A percentile compares a stretch with the other conserved stretches of the same genome.
phyloP scores from a whole-genome alignment of 1,140 invertebrate species.

The Drosophila sulfurigaster region DNA sequence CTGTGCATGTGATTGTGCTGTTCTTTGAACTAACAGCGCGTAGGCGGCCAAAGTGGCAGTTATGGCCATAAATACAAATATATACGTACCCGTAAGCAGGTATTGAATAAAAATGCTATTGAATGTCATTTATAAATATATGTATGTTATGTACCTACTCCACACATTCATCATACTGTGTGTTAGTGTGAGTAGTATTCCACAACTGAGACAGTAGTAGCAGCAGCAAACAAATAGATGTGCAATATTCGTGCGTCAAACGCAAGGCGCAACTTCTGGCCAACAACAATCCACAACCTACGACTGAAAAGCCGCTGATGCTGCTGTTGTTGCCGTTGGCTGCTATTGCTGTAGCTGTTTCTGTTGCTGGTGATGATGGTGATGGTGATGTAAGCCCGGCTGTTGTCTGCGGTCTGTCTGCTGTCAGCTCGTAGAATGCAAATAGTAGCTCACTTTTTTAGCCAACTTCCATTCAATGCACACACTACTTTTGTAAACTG shows the following conservation, averaged over 20 bases:
- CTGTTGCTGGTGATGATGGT: conserved; percentile 25
- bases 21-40: conserved; percentile 52
- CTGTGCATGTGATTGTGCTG: conserved; percentile 36
- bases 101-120: conserved; percentile 64
- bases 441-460: conserved; percentile 17
- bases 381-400: conserved; percentile 49
- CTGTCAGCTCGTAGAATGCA: conserved; percentile 26
- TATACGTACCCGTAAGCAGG: conserved; percentile 73
- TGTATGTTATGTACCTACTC: background rate
- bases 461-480: background rate
- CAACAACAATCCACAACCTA: conserved; percentile 35
- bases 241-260: conserved; percentile 52
- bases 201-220: conserved; percentile 46
- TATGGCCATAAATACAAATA: conserved; percentile 83
- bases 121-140: conserved; percentile 62
- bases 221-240: conserved; percentile 67
- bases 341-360: background rate
- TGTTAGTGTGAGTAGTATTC: conserved; percentile 6
- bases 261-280: conserved; percentile 31
- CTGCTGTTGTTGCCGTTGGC: conserved; percentile 1
- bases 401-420: conserved; percentile 31
- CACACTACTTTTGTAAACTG: conserved; percentile 32
- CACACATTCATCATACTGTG: background rate
- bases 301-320: conserved; percentile 20
- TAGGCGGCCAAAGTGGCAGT: conserved; percentile 77